Percentiles rank a stretch among this genome's conserved stretches.
Evolutionary conservation across 2,888 invertebrate species (phyloP).

Genomic region (Mythimna vitellina): DNA sequence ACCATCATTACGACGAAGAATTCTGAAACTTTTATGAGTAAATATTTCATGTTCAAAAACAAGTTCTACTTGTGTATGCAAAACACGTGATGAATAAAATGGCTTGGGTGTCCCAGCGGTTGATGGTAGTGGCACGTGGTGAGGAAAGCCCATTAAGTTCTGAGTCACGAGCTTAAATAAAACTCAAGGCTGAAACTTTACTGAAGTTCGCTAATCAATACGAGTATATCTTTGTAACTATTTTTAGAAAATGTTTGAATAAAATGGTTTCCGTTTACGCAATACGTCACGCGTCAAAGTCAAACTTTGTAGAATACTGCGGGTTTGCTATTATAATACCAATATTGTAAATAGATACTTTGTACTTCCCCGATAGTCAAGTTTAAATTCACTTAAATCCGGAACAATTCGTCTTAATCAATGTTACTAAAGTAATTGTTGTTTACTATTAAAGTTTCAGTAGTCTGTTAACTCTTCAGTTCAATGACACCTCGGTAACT

Average conservation of each 20-base stretch:
- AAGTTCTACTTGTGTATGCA: neutral
- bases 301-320: constrained; percentile 5
- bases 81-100: neutral
- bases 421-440: constrained; percentile 21
- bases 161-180: constrained; percentile 21
- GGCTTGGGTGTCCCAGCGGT: neutral
- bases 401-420: constrained; percentile 32
- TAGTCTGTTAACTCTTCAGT: constrained; percentile 37
- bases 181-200: constrained; percentile 1
- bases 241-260: constrained; percentile 10
- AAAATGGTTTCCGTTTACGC: constrained; percentile 28
- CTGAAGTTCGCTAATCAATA: constrained; percentile 5
- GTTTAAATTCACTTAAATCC: constrained; percentile 30
- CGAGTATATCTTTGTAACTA: neutral
- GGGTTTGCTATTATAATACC: neutral
- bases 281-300: constrained; percentile 22
- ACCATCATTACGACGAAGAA: neutral
- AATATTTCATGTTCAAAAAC: neutral
- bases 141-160: constrained; percentile 10
- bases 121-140: constrained; percentile 8
- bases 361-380: neutral
- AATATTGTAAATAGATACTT: neutral
- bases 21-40: neutral
- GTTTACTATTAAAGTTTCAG: constrained; percentile 43
- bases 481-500: constrained; percentile 39